Evolutionary conservation across 2,888 invertebrate genomes (phyloP).

Genomic region (Meghimatium bilineatum): DNA sequence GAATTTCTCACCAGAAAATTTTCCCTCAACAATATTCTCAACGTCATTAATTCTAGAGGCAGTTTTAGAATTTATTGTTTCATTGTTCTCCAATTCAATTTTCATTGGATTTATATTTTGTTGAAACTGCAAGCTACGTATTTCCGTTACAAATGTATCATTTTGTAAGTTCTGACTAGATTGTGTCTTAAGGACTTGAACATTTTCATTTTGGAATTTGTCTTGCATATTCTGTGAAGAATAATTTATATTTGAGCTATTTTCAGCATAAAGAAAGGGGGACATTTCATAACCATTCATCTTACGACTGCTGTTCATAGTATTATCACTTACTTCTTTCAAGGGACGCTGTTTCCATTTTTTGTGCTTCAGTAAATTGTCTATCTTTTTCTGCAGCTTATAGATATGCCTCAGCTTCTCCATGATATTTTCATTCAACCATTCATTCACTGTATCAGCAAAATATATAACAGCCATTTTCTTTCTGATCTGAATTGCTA

Average conservation of each 20-base stretch:
- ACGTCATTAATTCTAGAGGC: not conserved
- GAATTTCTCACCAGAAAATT: not conserved
- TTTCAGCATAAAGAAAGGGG: not conserved
- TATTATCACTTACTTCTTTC: not conserved
- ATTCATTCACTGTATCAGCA: slow-evolving; percentile 54
- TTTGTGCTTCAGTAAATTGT: slow-evolving; percentile 22
- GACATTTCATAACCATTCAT: not conserved
- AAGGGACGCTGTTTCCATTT: slow-evolving; percentile 48
- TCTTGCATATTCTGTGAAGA: not conserved
- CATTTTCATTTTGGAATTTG: not conserved
- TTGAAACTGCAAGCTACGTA: not conserved
- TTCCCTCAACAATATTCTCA: not conserved
- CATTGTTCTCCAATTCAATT: not conserved
- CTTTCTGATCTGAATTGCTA: slow-evolving; percentile 20
- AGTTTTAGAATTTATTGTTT: not conserved
- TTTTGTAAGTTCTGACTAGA: not conserved
- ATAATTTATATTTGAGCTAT: not conserved
- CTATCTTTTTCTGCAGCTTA: slow-evolving; percentile 34
- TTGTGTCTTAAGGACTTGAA: not conserved
- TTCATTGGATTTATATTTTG: not conserved
- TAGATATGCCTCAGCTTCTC: slow-evolving; percentile 35
- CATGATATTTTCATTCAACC: slow-evolving; percentile 54
- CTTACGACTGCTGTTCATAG: not conserved
- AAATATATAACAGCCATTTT: slow-evolving; percentile 49
- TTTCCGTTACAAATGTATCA: not conserved